These are phyloP conservation scores for Bombus waltoni DNA, from an alignment of 1,140 invertebrate genomes.

Conservation along the genomic window DNA sequence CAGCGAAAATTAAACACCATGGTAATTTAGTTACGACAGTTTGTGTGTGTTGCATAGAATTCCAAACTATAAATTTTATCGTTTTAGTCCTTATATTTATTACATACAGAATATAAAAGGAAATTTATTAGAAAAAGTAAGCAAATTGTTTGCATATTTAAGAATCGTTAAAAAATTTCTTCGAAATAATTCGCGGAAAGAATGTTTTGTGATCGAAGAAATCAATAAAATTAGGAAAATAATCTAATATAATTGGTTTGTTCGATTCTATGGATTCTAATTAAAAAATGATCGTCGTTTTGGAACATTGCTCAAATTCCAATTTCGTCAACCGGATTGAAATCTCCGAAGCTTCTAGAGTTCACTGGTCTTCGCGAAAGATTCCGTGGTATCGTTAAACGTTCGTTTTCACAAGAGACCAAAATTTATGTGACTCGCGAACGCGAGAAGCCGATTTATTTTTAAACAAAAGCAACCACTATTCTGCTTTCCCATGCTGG, in stretches of 20 bases:
- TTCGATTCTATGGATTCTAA: too few species aligned
- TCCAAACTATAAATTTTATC: not conserved
- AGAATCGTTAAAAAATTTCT: too few species aligned
- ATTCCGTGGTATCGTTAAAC: not conserved
- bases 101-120: too few species aligned
- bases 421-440: not conserved
- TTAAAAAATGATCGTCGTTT: too few species aligned
- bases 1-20: not conserved
- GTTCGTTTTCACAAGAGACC: not conserved
- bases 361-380: not conserved
- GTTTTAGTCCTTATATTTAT: too few species aligned
- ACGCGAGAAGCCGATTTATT: constrained; percentile 18
- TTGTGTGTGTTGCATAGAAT: not conserved
- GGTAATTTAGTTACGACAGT: not conserved
- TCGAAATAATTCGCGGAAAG: too few species aligned
- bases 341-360: not conserved
- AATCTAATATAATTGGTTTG: too few species aligned
- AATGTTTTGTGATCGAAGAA: too few species aligned
- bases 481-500: too few species aligned
- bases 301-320: not conserved
- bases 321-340: not conserved
- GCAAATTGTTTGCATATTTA: too few species aligned
- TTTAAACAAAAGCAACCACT: constrained; percentile 16
- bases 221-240: too few species aligned
- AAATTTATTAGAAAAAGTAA: too few species aligned